Percentiles rank a stretch among this genome's conserved stretches.
Conservation (phyloP, 2,113 vertebrate species). For the Poeciliopsis retropinna region DNA sequence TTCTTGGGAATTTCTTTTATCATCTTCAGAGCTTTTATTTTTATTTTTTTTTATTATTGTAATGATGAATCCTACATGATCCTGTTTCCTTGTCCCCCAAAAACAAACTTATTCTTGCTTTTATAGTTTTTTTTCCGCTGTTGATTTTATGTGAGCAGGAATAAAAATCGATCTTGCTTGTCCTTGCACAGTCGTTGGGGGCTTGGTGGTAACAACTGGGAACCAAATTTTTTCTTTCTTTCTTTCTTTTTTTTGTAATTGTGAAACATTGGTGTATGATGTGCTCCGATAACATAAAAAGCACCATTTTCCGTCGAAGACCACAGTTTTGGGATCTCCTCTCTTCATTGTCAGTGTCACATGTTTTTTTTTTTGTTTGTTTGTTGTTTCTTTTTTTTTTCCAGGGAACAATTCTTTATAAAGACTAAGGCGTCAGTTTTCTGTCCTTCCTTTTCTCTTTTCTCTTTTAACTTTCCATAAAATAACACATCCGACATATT, state of each 20-base stretch:
- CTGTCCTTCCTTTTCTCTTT: not conserved
- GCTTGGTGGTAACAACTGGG: no score
- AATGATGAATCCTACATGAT: no score
- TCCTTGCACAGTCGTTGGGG: no score
- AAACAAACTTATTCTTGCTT: no score
- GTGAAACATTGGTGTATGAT: constrained; percentile 19
- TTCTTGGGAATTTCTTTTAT: not conserved
- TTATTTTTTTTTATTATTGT: no score
- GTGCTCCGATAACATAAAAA: constrained; percentile 30
- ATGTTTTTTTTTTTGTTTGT: not conserved
- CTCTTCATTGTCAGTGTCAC: constrained; percentile 19
- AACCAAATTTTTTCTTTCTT: no score
- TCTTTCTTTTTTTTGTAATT: not conserved
- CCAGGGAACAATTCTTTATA: constrained; percentile 13
- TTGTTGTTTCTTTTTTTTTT: not conserved
- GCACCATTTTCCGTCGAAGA: constrained; percentile 15
- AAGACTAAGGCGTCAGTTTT: constrained; percentile 25
- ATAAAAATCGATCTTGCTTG: no score
- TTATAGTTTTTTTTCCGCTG: no score
- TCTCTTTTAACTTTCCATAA: constrained; percentile 29
- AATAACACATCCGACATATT: constrained; percentile 61
- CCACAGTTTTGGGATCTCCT: constrained; percentile 34
- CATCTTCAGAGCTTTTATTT: not conserved
- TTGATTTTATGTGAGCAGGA: no score
- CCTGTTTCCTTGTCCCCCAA: no score